Evolutionary conservation across 2,113 vertebrate genomes (phyloP).

Genomic region (Notarius lentiginosus): DNA sequence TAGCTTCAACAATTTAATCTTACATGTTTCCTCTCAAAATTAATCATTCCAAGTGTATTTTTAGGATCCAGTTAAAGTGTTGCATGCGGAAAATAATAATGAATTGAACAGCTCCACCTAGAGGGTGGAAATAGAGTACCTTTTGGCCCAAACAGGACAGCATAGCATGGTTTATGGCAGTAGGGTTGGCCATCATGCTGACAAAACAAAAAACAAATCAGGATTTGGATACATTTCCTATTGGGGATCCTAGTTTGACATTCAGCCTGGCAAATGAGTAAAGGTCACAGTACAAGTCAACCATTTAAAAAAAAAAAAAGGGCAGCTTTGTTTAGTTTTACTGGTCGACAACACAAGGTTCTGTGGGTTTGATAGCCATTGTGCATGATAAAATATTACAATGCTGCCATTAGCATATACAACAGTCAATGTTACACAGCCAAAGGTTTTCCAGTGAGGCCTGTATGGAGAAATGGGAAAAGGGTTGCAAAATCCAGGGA

Average conservation of each 20-base stretch:
- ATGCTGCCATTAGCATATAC: too few relatives aligned
- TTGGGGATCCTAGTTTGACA: too few relatives aligned
- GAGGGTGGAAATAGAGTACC: slow-evolving; percentile 74
- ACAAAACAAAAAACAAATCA: not conserved
- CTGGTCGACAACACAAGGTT: not conserved
- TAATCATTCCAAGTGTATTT: not conserved
- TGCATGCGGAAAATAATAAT: not conserved
- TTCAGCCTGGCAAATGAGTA: too few relatives aligned
- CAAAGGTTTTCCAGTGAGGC: not conserved
- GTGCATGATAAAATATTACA: not conserved
- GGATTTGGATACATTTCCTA: not conserved
- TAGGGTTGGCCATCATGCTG: slow-evolving; percentile 93
- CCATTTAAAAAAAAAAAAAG: not conserved
- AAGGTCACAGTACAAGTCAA: not conserved
- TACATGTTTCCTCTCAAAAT: not conserved
- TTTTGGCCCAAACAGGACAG: slow-evolving; percentile 90
- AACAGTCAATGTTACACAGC: not conserved
- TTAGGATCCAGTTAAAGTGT: not conserved
- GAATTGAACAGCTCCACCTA: slow-evolving; percentile 67
- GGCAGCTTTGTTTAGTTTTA: not conserved
- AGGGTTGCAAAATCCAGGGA: not conserved
- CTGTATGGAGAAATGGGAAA: not conserved
- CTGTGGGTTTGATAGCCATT: not conserved
- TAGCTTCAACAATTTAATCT: not conserved
- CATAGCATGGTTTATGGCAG: slow-evolving; percentile 97